Conservation (phyloP, 2,888 invertebrate genomes). For the Xanthorhoe spadicearia region DNA sequence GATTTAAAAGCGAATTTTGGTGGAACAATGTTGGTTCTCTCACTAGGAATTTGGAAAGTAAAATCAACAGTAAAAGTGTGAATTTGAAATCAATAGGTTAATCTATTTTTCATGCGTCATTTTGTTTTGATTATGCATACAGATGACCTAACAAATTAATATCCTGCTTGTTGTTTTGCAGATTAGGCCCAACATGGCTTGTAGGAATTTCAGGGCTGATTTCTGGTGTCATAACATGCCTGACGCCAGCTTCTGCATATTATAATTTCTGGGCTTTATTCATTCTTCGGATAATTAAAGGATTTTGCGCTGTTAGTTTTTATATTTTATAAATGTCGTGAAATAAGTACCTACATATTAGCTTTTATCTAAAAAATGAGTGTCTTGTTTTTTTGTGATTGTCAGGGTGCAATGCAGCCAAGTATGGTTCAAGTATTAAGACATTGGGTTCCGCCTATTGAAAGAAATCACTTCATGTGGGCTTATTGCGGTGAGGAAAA, state of each 20-base stretch:
- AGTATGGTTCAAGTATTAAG: conserved; percentile 78
- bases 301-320: conserved; percentile 76
- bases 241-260: conserved; percentile 72
- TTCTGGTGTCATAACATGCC: conserved; percentile 68
- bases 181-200: conserved; percentile 76
- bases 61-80: too few species aligned
- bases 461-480: conserved; percentile 80
- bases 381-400: conserved; percentile 16
- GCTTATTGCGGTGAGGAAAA: conserved; percentile 73
- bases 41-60: too few species aligned
- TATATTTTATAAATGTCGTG: not conserved
- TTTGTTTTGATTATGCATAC: too few species aligned
- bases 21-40: too few species aligned
- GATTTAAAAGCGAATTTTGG: too few species aligned
- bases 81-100: too few species aligned
- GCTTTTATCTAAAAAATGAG: too few species aligned
- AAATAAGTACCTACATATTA: not conserved
- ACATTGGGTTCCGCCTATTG: conserved; percentile 78
- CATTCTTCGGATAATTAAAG: conserved; percentile 64
- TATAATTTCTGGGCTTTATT: conserved; percentile 71
- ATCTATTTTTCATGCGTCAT: too few species aligned
- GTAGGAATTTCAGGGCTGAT: conserved; percentile 68
- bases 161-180: conserved; percentile 40
- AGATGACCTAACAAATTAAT: not conserved
- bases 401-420: conserved; percentile 78